Percentiles rank a stretch among this genome's conserved stretches.
Evolutionary conservation across 2,888 invertebrate species (phyloP).

Genomic region (Megastigmus dorsalis): DNA sequence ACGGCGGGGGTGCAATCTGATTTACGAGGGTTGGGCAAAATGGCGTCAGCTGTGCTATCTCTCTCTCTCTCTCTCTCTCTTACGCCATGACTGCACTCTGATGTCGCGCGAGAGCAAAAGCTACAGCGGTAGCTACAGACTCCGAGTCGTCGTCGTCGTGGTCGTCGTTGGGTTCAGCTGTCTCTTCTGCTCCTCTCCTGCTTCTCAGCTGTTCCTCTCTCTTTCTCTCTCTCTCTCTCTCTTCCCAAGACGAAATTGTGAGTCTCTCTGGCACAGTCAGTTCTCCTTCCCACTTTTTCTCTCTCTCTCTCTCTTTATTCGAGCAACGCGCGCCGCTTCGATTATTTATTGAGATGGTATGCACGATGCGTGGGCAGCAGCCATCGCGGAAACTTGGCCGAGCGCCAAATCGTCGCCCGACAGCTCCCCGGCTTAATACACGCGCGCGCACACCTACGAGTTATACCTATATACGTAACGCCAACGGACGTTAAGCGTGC

Average conservation of each 20-base stretch:
- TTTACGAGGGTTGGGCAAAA: constrained; percentile 42
- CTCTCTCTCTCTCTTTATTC: no score
- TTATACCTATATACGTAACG: no score
- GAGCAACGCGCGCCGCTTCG: no score
- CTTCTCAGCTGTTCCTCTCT: no score
- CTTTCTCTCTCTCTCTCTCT: background rate
- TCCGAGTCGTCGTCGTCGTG: no score
- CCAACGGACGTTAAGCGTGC: background rate
- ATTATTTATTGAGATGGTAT: constrained; percentile 74
- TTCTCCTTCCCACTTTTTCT: no score
- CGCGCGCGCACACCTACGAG: no score
- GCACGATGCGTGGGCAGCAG: constrained; percentile 69
- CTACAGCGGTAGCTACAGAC: background rate
- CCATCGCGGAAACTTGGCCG: constrained; percentile 64
- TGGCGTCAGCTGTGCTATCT: no score
- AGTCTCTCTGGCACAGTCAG: constrained; percentile 14
- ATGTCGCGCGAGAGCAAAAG: background rate
- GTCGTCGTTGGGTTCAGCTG: background rate
- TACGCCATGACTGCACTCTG: background rate
- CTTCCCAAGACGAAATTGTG: constrained; percentile 15
- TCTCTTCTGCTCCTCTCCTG: no score
- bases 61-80: no score
- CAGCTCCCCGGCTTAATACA: constrained; percentile 67
- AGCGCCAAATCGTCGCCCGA: constrained; percentile 68
- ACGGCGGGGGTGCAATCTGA: constrained; percentile 28